A percentile compares a stretch with the other conserved stretches of the same genome.
Evolutionary conservation across 1,140 invertebrate genomes (phyloP).

Genomic region (Drosophila fuyamai): DNA sequence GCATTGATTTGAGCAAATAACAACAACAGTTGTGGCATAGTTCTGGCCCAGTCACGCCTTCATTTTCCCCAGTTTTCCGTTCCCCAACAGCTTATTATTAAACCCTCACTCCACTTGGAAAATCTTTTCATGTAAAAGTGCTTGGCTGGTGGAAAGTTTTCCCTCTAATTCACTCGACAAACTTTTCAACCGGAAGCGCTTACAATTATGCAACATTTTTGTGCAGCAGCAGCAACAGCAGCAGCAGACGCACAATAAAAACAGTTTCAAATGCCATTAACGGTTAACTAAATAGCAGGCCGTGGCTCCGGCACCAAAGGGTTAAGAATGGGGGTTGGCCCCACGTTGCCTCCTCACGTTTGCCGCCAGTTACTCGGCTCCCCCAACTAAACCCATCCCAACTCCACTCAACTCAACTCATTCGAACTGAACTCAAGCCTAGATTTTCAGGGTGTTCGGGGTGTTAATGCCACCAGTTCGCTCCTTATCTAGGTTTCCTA

Average conservation of each 20-base stretch:
- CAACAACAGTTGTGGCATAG: conserved; percentile 69
- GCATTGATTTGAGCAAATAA: conserved; percentile 79
- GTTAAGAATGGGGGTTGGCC: conserved; percentile 27
- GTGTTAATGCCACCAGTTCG: conserved; percentile 30
- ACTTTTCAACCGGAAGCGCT: conserved; percentile 77
- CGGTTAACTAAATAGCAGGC: conserved; percentile 76
- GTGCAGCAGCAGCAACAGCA: conserved; percentile 51
- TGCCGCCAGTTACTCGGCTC: conserved; percentile 3
- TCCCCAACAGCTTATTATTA: conserved; percentile 56
- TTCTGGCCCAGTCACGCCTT: conserved; percentile 41
- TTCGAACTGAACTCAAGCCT: conserved; percentile 19
- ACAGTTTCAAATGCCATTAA: conserved; percentile 83
- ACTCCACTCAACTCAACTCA: conserved; percentile 31
- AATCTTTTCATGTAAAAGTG: conserved; percentile 76
- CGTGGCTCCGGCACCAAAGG: conserved; percentile 19
- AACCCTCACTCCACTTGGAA: conserved; percentile 12
- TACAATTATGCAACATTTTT: conserved; percentile 83
- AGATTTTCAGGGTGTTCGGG: conserved; percentile 12
- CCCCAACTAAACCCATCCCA: conserved; percentile 4
- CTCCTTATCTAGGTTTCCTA: conserved; percentile 23
- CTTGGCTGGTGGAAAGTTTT: conserved; percentile 50
- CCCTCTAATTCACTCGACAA: conserved; percentile 75
- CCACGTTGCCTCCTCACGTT: too few relatives aligned
- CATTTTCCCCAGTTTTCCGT: conserved; percentile 1
- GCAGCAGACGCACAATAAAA: conserved; percentile 66